phyloP scores from a whole-genome alignment of 2,797 vertebrate genomes.

The Spinibarbus caldwelli region DNA sequence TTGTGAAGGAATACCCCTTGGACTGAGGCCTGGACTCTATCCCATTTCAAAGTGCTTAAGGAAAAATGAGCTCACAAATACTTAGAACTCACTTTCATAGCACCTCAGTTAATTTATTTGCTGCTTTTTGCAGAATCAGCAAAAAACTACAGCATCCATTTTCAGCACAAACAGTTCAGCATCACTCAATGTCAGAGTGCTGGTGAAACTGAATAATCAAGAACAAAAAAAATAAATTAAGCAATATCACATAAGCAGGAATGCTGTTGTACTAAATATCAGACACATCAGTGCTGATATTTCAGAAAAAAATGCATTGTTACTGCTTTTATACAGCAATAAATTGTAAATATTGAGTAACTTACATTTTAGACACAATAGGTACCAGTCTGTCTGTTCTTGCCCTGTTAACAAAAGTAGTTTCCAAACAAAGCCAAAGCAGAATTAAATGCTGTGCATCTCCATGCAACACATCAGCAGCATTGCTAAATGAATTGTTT shows the following conservation, averaged over 20 bases:
- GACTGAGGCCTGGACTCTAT: slow-evolving; percentile 27
- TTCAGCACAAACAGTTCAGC: neutral
- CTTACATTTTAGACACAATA: neutral
- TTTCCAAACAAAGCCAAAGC: neutral
- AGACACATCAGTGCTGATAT: neutral
- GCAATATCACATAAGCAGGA: slow-evolving; percentile 8
- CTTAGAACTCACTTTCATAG: slow-evolving; percentile 16
- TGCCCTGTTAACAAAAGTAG: neutral
- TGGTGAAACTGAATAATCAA: slow-evolving; percentile 2
- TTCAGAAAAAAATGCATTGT: neutral
- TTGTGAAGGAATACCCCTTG: slow-evolving; percentile 45
- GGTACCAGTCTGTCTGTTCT: neutral
- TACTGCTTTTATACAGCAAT: neutral
- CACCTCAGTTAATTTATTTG: slow-evolving; percentile 23
- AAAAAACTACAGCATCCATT: slow-evolving; percentile 22
- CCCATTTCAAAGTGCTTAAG: slow-evolving; percentile 30
- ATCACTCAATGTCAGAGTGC: slow-evolving; percentile 1
- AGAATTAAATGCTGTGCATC: neutral
- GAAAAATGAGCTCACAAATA: slow-evolving; percentile 33
- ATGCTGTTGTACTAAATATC: no score
- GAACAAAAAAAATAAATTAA: neutral
- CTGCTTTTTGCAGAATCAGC: slow-evolving; percentile 31
- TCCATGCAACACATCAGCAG: no score
- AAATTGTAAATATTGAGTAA: neutral
- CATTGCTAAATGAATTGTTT: neutral